Evolutionary conservation across 2,888 invertebrate genomes (phyloP).

Genomic region (Tachina lurida): DNA sequence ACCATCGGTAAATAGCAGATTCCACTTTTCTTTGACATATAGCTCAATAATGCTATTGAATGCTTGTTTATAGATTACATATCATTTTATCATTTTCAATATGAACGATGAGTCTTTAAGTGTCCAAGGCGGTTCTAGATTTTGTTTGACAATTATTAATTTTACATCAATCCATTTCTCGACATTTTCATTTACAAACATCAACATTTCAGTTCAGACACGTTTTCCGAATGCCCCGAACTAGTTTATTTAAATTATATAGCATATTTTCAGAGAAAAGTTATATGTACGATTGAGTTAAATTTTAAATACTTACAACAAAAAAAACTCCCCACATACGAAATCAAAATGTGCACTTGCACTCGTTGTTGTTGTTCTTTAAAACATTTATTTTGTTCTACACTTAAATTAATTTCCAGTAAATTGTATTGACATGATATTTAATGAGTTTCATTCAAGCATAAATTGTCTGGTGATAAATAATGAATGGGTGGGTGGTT

Average conservation of each 20-base stretch:
- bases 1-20: too few species aligned
- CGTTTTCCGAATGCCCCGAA: background rate
- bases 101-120: too few species aligned
- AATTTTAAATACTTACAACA: background rate
- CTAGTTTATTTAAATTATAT: too few species aligned
- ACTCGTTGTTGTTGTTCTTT: background rate
- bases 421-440: conserved; percentile 61
- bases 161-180: background rate
- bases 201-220: background rate
- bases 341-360: background rate
- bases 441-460: conserved; percentile 61
- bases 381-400: conserved; percentile 21
- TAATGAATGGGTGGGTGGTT: conserved; percentile 39
- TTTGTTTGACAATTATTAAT: too few species aligned
- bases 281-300: background rate
- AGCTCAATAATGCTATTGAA: too few species aligned
- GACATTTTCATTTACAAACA: background rate
- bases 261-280: background rate
- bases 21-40: too few species aligned
- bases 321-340: background rate
- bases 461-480: conserved; percentile 39
- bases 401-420: conserved; percentile 30
- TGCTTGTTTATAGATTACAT: too few species aligned
- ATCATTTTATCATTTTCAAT: too few species aligned
- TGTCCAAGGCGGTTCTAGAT: too few species aligned